Evolutionary conservation across 1,140 invertebrate genomes (phyloP).

Genomic region (Euborellia annulipes): DNA sequence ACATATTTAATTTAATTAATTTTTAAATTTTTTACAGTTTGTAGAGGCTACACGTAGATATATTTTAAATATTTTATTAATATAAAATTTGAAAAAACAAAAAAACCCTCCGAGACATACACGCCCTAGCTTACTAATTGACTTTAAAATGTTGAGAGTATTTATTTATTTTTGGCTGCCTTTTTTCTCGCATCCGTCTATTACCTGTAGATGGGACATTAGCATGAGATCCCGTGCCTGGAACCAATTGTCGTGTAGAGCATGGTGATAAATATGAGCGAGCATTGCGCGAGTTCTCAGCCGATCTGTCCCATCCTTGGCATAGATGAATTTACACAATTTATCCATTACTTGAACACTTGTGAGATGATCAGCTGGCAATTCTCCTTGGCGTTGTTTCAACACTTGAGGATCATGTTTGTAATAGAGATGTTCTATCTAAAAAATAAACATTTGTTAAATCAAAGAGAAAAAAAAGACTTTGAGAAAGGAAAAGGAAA

Average conservation of each 20-base stretch:
- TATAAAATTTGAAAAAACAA: too few relatives aligned
- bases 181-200: too few relatives aligned
- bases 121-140: too few relatives aligned
- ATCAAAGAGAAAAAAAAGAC: neutral
- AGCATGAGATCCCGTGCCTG: constrained; percentile 90
- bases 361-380: constrained; percentile 42
- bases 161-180: too few relatives aligned
- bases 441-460: neutral
- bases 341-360: constrained; percentile 82
- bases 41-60: too few relatives aligned
- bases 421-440: constrained; percentile 11
- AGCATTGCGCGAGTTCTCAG: constrained; percentile 92
- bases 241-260: constrained; percentile 97
- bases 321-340: constrained; percentile 92
- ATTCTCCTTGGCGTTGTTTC: constrained; percentile 54
- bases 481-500: too few relatives aligned
- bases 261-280: constrained; percentile 96
- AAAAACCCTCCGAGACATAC: too few relatives aligned
- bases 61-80: too few relatives aligned
- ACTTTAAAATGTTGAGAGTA: too few relatives aligned
- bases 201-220: constrained; percentile 91
- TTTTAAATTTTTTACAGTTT: too few relatives aligned
- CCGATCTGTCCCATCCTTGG: constrained; percentile 84
- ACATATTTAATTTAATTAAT: too few relatives aligned
- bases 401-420: constrained; percentile 67